Conservation (phyloP, 2,888 invertebrate species). For the Aspidapion aeneum region DNA sequence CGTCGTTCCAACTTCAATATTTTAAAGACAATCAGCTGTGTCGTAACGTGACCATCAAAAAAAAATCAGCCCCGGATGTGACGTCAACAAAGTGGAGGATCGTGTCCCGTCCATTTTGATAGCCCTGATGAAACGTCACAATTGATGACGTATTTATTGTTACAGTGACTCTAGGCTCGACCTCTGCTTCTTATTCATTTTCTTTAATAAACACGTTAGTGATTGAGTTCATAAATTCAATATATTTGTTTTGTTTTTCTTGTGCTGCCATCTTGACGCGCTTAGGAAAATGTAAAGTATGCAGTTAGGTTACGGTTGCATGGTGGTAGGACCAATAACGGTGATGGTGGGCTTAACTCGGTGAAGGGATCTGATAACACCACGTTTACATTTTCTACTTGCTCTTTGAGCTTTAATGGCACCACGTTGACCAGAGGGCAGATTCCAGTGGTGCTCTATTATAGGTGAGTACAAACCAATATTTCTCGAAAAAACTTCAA, state of each 20-base stretch:
- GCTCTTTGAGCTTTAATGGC: conserved; percentile 94
- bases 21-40: no score
- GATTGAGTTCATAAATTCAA: no score
- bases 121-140: no score
- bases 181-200: no score
- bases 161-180: no score
- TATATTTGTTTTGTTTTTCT: background rate
- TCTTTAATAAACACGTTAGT: no score
- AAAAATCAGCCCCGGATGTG: no score
- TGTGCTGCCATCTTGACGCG: conserved; percentile 17
- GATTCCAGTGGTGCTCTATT: conserved; percentile 89
- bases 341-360: conserved; percentile 85
- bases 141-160: no score
- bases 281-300: conserved; percentile 83
- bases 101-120: no score
- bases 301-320: conserved; percentile 85
- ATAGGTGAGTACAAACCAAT: conserved; percentile 54
- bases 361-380: conserved; percentile 93
- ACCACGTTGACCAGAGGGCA: conserved; percentile 94
- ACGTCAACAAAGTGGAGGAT: no score
- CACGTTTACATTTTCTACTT: conserved; percentile 84
- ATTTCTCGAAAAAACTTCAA: background rate
- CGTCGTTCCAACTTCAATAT: no score
- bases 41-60: no score
- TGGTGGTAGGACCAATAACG: conserved; percentile 90